Evolutionary conservation across 2,113 vertebrate species (phyloP).

Genomic region (Pluvialis apricaria): DNA sequence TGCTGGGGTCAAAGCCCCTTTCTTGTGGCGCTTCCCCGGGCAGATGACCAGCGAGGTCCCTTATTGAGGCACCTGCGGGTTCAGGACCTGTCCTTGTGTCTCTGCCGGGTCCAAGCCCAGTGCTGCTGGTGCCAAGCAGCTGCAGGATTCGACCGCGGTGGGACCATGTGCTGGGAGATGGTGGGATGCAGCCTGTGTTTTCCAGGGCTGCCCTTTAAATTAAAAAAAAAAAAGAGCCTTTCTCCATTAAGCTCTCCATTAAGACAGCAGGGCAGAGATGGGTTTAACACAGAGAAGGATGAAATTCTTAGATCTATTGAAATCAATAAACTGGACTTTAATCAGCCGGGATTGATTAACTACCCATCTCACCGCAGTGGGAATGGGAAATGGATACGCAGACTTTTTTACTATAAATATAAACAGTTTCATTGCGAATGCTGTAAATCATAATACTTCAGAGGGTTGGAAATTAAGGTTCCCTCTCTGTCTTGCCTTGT

Average conservation of each 20-base stretch:
- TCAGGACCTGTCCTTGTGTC: not conserved
- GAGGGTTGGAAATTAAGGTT: constrained; percentile 38
- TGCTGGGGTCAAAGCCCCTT: not conserved
- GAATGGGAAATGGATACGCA: constrained; percentile 1
- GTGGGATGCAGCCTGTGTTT: not conserved
- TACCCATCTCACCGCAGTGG: not conserved
- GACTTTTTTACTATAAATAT: constrained; percentile 12
- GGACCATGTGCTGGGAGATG: not conserved
- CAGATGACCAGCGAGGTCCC: accelerated
- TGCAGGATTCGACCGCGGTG: accelerated
- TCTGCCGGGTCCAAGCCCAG: not conserved
- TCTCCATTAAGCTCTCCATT: not conserved
- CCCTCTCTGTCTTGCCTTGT: not conserved
- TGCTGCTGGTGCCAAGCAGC: not conserved
- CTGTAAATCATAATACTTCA: constrained; percentile 31
- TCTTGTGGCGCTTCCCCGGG: not conserved
- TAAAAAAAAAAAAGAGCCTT: not conserved
- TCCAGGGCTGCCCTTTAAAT: not conserved
- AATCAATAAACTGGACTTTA: constrained; percentile 16
- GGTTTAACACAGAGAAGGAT: not conserved
- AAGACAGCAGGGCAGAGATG: not conserved
- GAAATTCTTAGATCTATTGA: constrained; percentile 4
- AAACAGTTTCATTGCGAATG: constrained; percentile 3
- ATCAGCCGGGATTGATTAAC: constrained; percentile 11
- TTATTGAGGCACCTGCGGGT: not conserved